Evolutionary conservation across 2,888 invertebrate species (phyloP).

Genomic region (Drosophila nigritarsus): DNA sequence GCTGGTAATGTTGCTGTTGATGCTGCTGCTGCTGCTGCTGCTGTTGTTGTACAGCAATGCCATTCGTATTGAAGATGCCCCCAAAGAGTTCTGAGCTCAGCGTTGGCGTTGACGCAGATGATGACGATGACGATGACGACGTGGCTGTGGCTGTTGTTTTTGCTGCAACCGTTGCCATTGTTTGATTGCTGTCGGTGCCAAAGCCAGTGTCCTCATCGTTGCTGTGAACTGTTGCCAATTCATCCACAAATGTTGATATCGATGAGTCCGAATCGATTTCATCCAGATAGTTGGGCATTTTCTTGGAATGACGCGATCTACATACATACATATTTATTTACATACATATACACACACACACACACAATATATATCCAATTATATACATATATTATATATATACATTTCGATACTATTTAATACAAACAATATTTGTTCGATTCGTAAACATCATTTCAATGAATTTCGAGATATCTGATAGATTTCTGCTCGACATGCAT

Average conservation of each 20-base stretch:
- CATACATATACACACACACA: slow-evolving; percentile 32
- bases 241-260: slow-evolving; percentile 42
- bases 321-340: slow-evolving; percentile 48
- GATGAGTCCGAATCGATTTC: slow-evolving; percentile 47
- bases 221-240: slow-evolving; percentile 17
- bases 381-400: background rate
- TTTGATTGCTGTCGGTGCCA: slow-evolving; percentile 56
- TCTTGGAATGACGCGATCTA: slow-evolving; percentile 77
- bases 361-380: slow-evolving; percentile 20
- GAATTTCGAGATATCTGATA: too few relatives aligned
- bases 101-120: slow-evolving; percentile 11
- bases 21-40: slow-evolving; percentile 28
- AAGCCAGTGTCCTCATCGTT: slow-evolving; percentile 72
- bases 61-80: slow-evolving; percentile 50
- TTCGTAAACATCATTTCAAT: too few relatives aligned
- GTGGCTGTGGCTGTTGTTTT: slow-evolving; percentile 17
- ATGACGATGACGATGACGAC: background rate
- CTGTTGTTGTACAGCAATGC: slow-evolving; percentile 40
- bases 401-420: background rate
- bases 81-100: slow-evolving; percentile 55
- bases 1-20: slow-evolving; percentile 49
- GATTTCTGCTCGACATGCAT: too few relatives aligned
- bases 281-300: slow-evolving; percentile 68
- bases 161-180: slow-evolving; percentile 27
- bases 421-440: too few relatives aligned